A percentile compares a stretch with the other conserved stretches of the same genome.
These are phyloP conservation scores for Drosophila percnosoma DNA, from an alignment of 2,888 invertebrate species.

Conservation along the genomic window DNA sequence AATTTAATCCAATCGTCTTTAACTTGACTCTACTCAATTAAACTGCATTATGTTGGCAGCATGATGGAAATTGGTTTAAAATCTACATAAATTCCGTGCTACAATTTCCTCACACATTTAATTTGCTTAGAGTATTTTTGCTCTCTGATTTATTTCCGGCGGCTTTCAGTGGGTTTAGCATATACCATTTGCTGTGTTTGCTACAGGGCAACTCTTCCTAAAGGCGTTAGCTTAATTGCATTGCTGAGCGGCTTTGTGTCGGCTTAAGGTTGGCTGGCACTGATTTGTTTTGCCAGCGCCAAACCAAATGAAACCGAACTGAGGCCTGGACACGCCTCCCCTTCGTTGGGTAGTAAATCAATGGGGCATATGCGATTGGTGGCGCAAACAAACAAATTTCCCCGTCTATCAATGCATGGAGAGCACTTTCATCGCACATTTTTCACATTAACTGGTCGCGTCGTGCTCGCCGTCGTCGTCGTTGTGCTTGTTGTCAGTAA, in stretches of 20 bases:
- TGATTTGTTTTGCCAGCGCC: conserved; percentile 65
- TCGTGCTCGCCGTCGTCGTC: conserved; percentile 34
- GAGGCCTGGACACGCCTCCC: conserved; percentile 12
- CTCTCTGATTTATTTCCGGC: not conserved
- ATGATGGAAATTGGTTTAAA: not conserved
- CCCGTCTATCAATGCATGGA: conserved; percentile 66
- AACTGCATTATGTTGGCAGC: not conserved
- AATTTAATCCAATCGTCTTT: too few species aligned
- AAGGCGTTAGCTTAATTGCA: conserved; percentile 68
- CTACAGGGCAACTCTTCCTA: conserved; percentile 25
- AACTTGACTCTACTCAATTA: not conserved
- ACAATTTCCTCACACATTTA: not conserved
- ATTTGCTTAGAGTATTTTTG: not conserved
- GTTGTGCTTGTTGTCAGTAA: conserved; percentile 67
- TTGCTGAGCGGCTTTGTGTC: conserved; percentile 73
- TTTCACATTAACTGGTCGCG: conserved; percentile 74
- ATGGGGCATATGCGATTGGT: conserved; percentile 58
- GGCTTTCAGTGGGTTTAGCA: not conserved
- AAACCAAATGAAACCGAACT: conserved; percentile 6
- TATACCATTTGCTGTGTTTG: not conserved
- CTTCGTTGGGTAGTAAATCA: conserved; percentile 60
- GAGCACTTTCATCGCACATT: conserved; percentile 70
- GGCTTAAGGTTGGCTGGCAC: conserved; percentile 68
- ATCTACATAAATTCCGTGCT: not conserved
- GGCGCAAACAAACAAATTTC: conserved; percentile 42